Evolutionary conservation across 2,113 vertebrate species (phyloP).

Genomic region (Ceyx margarethae): DNA sequence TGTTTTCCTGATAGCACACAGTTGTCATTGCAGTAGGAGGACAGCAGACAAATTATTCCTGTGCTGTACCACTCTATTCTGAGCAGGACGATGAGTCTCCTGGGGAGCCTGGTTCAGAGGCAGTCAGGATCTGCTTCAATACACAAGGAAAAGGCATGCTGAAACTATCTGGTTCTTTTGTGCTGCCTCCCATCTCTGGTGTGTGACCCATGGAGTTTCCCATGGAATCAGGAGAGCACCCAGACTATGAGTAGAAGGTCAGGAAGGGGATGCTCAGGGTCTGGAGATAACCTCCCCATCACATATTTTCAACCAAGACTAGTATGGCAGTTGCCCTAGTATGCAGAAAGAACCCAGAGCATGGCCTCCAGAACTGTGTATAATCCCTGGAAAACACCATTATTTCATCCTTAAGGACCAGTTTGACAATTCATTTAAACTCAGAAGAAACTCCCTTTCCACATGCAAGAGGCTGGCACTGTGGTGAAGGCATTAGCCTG

Average conservation of each 20-base stretch:
- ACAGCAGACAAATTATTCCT: background rate
- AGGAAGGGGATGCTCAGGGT: background rate
- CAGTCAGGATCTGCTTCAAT: background rate
- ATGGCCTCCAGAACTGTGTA: background rate
- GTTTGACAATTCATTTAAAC: background rate
- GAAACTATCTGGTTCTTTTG: background rate
- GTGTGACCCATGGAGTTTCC: background rate
- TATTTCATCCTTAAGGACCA: background rate
- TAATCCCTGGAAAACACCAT: background rate
- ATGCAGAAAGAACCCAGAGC: background rate
- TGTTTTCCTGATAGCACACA: background rate
- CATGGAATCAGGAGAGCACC: background rate
- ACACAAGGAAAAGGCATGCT: fast-evolving
- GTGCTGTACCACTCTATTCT: background rate
- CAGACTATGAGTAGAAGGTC: fast-evolving
- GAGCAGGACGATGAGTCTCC: background rate
- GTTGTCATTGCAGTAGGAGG: background rate
- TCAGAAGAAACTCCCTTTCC: background rate
- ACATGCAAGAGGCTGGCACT: background rate
- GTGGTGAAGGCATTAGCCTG: background rate
- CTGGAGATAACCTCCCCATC: background rate
- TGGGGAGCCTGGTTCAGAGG: background rate
- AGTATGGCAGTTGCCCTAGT: background rate
- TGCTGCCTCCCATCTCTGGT: fast-evolving
- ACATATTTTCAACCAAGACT: background rate